Percentiles rank a stretch among this genome's conserved stretches.
These are phyloP conservation scores for Nephrotoma appendiculata DNA, from an alignment of 2,888 invertebrate species.

Conservation along the genomic window DNA sequence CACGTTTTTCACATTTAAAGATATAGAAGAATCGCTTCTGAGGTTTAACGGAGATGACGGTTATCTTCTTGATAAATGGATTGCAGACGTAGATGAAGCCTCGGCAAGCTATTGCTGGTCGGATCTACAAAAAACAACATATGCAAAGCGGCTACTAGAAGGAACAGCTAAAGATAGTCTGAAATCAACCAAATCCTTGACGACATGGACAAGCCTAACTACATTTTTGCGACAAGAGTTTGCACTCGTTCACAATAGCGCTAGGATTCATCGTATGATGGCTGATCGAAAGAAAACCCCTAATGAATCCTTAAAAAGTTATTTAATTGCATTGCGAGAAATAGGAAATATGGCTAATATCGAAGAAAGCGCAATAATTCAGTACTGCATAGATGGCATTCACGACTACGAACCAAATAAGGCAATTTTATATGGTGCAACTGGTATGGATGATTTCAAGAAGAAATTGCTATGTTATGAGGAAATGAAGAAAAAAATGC, in stretches of 20 bases:
- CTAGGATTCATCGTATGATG: constrained; percentile 4
- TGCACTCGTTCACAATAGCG: constrained; percentile 1
- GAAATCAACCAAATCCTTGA: background rate
- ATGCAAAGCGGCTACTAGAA: constrained; percentile 3
- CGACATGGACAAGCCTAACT: constrained; percentile 6
- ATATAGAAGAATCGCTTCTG: constrained; percentile 2
- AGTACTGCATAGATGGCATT: constrained; percentile 19
- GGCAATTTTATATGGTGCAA: constrained; percentile 16
- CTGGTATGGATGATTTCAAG: background rate
- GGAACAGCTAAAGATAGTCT: constrained; percentile 8
- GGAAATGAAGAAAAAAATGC: background rate
- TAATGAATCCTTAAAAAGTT: constrained; percentile 5
- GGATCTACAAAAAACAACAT: constrained; percentile 6
- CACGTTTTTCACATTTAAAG: constrained; percentile 1
- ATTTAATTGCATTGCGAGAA: constrained; percentile 11
- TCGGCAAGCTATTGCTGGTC: background rate
- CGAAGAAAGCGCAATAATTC: constrained; percentile 13
- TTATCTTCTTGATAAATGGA: constrained; percentile 5
- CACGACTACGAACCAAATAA: constrained; percentile 15
- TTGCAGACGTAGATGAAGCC: constrained; percentile 4
- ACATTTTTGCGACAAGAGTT: constrained; percentile 6
- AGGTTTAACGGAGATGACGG: constrained; percentile 2
- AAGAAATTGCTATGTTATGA: constrained; percentile 2
- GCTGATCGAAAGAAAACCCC: constrained; percentile 2
- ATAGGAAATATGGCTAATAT: constrained; percentile 9